A percentile compares a stretch with the other conserved stretches of the same genome.
Evolutionary conservation across 2,113 vertebrate species (phyloP).

Genomic region (Ahaetulla prasina): DNA sequence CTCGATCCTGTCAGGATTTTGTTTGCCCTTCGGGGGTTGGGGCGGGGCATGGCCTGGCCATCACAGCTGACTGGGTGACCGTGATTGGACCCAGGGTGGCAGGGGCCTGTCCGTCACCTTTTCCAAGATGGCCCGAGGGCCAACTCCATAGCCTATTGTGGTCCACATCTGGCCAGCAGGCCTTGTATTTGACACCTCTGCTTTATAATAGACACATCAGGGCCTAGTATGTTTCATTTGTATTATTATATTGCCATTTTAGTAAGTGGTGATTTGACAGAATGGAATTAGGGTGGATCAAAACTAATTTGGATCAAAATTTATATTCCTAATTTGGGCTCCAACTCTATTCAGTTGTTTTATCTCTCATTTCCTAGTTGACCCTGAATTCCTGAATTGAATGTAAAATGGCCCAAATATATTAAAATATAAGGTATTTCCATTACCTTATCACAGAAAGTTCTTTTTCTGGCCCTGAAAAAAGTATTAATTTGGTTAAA

Average conservation of each 20-base stretch:
- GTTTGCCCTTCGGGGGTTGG: too few species aligned
- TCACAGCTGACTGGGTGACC: too few species aligned
- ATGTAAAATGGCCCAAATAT: background rate
- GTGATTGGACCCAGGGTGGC: too few species aligned
- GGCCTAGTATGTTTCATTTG: background rate
- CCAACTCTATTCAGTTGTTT: background rate
- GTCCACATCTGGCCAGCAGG: too few species aligned
- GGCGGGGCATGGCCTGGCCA: too few species aligned
- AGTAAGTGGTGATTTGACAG: background rate
- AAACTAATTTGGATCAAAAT: too few species aligned
- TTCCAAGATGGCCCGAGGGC: too few species aligned
- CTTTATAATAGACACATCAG: background rate
- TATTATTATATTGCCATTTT: background rate
- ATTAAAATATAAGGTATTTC: background rate
- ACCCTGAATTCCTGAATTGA: background rate
- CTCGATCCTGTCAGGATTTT: too few species aligned
- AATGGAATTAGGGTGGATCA: background rate
- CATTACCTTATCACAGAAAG: background rate
- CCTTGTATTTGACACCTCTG: too few species aligned
- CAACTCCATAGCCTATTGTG: too few species aligned
- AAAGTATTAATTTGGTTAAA: conserved; percentile 13
- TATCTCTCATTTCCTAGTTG: rapidly evolving
- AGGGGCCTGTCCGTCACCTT: too few species aligned
- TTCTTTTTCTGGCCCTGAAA: background rate
- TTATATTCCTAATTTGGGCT: background rate